Evolutionary conservation across 2,113 vertebrate species (phyloP).

Genomic region (Ranitomeya variabilis): DNA sequence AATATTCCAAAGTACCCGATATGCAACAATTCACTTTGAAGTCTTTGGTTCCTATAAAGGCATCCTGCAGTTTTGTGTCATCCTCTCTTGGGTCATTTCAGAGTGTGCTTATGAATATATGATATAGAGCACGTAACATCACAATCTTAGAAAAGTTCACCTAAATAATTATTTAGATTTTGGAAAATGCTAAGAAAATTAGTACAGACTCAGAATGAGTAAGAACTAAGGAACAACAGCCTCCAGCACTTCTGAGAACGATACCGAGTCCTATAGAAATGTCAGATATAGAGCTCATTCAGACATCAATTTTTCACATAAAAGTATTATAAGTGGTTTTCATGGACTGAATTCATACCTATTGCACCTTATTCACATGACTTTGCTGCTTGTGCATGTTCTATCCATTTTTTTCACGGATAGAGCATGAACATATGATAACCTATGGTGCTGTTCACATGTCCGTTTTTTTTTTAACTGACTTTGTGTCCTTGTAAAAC

Average conservation of each 20-base stretch:
- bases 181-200: background rate
- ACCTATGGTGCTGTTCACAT: too few relatives aligned
- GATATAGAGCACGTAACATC: slow-evolving; percentile 7
- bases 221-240: background rate
- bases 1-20: slow-evolving; percentile 55
- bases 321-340: too few relatives aligned
- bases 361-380: too few relatives aligned
- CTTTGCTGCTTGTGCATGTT: too few relatives aligned
- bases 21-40: slow-evolving; percentile 57
- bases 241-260: background rate
- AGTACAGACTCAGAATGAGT: background rate
- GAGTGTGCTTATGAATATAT: slow-evolving; percentile 55
- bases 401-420: too few relatives aligned
- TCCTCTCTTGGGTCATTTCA: slow-evolving; percentile 56
- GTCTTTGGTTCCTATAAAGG: slow-evolving; percentile 50
- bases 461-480: too few relatives aligned
- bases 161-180: background rate
- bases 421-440: too few relatives aligned
- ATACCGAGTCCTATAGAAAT: background rate
- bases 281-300: background rate
- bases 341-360: too few relatives aligned
- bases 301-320: too few relatives aligned
- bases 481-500: too few relatives aligned
- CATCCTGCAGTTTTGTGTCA: slow-evolving; percentile 42
- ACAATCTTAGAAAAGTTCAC: background rate